Evolutionary conservation across 1,140 invertebrate genomes (phyloP).

Genomic region (Drosophila subpulchrella): DNA sequence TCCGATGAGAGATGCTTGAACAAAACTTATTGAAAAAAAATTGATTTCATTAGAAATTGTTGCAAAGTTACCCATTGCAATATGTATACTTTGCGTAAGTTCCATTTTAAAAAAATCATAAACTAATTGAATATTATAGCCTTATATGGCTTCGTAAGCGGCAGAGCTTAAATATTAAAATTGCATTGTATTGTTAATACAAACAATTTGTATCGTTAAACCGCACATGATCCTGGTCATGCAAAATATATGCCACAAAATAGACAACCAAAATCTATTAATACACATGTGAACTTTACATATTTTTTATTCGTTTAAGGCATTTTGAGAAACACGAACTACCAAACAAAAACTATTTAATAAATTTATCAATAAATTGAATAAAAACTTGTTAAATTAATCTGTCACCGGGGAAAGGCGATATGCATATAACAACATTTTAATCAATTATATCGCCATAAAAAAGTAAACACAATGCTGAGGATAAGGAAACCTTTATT

Average conservation of each 20-base stretch:
- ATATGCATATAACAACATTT: conserved; percentile 40
- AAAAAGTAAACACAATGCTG: conserved; percentile 36
- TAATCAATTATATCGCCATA: conserved; percentile 36
- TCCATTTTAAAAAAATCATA: too few relatives aligned
- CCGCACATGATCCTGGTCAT: background rate
- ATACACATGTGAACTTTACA: background rate
- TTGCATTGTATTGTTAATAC: background rate
- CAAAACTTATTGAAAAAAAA: too few relatives aligned
- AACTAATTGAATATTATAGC: too few relatives aligned
- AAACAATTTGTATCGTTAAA: too few relatives aligned
- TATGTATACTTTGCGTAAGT: too few relatives aligned
- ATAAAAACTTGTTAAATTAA: conserved; percentile 40
- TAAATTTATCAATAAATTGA: conserved; percentile 7
- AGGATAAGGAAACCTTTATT: conserved; percentile 52
- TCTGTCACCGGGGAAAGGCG: conserved; percentile 14
- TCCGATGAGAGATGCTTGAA: too few relatives aligned
- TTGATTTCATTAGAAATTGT: too few relatives aligned
- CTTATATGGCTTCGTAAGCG: too few relatives aligned
- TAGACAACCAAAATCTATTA: too few relatives aligned
- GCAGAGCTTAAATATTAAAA: too few relatives aligned
- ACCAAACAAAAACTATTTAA: conserved; percentile 3
- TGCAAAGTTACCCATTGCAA: too few relatives aligned
- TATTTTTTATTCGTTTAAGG: background rate
- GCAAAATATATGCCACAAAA: background rate
- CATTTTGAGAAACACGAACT: background rate